Evolutionary conservation across 2,113 vertebrate genomes (phyloP).

Genomic region (Phylloscopus trochilus): DNA sequence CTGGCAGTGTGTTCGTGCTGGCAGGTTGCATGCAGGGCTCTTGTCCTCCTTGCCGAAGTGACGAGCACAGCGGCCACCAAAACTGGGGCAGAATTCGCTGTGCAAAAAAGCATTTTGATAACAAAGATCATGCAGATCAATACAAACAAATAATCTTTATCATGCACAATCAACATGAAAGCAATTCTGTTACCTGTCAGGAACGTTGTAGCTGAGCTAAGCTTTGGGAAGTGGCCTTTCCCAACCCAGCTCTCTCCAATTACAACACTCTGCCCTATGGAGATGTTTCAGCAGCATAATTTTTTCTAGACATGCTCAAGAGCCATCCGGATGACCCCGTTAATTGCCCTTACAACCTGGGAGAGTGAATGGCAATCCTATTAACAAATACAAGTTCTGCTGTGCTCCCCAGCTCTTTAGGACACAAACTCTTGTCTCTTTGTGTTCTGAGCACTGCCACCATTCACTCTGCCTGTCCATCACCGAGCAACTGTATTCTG

Average conservation of each 20-base stretch:
- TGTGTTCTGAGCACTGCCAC: background rate
- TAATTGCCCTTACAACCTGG: background rate
- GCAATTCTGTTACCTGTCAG: background rate
- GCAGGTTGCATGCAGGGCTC: background rate
- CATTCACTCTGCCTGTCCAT: background rate
- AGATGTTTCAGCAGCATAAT: background rate
- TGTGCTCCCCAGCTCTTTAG: background rate
- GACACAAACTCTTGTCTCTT: background rate
- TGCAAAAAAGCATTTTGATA: background rate
- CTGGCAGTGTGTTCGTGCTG: background rate
- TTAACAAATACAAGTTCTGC: background rate
- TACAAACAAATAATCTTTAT: background rate
- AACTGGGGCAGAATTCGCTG: background rate
- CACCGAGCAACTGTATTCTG: background rate
- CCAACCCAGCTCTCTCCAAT: background rate
- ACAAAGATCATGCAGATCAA: background rate
- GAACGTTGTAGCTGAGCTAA: background rate
- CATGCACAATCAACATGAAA: accelerated
- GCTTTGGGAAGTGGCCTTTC: background rate
- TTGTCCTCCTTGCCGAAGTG: background rate
- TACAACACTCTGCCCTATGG: background rate
- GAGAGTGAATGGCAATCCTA: background rate
- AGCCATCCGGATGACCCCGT: background rate
- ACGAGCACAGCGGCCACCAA: accelerated
- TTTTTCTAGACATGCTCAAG: background rate